Evolutionary conservation across 2,113 vertebrate genomes (phyloP).

Genomic region (Chionomys nivalis): DNA sequence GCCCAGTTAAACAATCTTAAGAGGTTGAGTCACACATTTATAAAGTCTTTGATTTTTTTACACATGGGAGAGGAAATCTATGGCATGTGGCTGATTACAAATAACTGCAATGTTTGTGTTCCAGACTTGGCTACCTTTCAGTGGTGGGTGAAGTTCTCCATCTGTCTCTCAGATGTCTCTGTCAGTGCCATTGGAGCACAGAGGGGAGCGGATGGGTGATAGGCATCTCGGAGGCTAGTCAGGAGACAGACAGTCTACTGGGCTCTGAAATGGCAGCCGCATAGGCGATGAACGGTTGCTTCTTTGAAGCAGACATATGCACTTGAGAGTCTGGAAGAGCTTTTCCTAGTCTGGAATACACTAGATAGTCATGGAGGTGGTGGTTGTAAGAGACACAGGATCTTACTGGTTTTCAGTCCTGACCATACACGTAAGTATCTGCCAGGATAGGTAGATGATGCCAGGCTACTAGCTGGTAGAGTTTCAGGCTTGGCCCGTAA

Average conservation of each 20-base stretch:
- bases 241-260: slow-evolving; percentile 43
- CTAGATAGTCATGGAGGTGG: background rate
- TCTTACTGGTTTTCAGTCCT: background rate
- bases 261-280: background rate
- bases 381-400: background rate
- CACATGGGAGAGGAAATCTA: slow-evolving; percentile 74
- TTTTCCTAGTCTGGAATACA: background rate
- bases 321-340: background rate
- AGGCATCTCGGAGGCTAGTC: slow-evolving; percentile 56
- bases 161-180: slow-evolving; percentile 69
- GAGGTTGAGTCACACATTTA: slow-evolving; percentile 78
- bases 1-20: slow-evolving; percentile 67
- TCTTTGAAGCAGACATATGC: slow-evolving; percentile 24
- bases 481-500: background rate
- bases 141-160: slow-evolving; percentile 76
- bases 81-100: slow-evolving; percentile 77
- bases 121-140: slow-evolving; percentile 78
- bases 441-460: background rate
- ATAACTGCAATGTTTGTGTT: slow-evolving; percentile 81
- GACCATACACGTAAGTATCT: slow-evolving; percentile 44
- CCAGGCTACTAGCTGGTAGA: background rate
- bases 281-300: slow-evolving; percentile 32
- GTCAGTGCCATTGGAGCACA: slow-evolving; percentile 71
- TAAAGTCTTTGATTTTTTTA: slow-evolving; percentile 12
- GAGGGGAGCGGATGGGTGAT: slow-evolving; percentile 70